A percentile compares a stretch with the other conserved stretches of the same genome.
phyloP scores from a whole-genome alignment of 1,140 invertebrate genomes.

The Drosophila quadrilineata region DNA sequence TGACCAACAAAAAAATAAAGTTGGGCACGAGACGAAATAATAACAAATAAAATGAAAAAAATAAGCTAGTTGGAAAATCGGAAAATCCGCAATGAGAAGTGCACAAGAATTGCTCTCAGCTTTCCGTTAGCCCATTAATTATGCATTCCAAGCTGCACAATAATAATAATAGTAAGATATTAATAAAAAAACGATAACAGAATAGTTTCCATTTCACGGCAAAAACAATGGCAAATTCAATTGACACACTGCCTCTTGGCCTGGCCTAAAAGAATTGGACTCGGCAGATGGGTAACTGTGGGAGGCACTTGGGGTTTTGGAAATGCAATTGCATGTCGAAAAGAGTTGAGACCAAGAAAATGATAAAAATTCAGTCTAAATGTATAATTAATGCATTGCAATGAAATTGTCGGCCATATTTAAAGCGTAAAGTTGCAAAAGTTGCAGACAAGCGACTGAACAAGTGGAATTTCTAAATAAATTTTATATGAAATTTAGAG shows the following conservation, averaged over 20 bases:
- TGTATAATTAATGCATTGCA: slow-evolving; percentile 67
- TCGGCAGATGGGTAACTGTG: not conserved
- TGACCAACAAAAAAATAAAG: no score
- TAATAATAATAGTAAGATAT: no score
- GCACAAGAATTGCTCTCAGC: slow-evolving; percentile 48
- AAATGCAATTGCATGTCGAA: slow-evolving; percentile 58
- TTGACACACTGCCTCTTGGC: slow-evolving; percentile 51
- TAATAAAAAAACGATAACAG: slow-evolving; percentile 30
- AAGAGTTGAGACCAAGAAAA: slow-evolving; percentile 14
- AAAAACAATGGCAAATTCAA: slow-evolving; percentile 58
- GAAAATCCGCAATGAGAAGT: slow-evolving; percentile 19
- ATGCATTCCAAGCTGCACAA: slow-evolving; percentile 54
- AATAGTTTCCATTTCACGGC: slow-evolving; percentile 52
- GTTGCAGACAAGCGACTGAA: slow-evolving; percentile 8
- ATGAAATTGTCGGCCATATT: slow-evolving; percentile 52
- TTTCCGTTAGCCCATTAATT: slow-evolving; percentile 71
- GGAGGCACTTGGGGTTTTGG: not conserved
- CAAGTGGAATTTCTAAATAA: slow-evolving; percentile 14
- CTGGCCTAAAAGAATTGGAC: not conserved
- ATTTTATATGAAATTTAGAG: not conserved
- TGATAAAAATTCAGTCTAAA: slow-evolving; percentile 28
- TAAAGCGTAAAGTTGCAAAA: slow-evolving; percentile 34
- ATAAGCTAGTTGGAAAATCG: slow-evolving; percentile 33
- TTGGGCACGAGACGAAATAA: slow-evolving; percentile 42
- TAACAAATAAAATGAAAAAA: not conserved